Base-by-base conservation (phyloP, 2,113 vertebrate genomes). In the Aramus guarauna region DNA sequence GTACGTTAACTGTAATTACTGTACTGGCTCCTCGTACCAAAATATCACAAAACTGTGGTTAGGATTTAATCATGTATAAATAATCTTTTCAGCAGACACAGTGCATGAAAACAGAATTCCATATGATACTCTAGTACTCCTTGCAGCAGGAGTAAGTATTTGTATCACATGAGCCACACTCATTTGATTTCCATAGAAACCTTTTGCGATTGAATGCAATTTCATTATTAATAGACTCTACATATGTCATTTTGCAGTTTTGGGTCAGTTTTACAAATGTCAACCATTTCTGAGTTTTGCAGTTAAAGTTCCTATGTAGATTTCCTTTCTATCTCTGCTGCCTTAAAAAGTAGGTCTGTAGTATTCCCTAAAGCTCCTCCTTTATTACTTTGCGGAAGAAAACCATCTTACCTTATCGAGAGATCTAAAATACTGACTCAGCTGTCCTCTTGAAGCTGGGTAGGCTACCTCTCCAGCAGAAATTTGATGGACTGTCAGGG, bases 111-210 rank as follows among this genome's bases (percentile, higher is more conserved):
- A 97, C 92, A 93, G 80, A 97, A 89, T 94, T 96, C 69, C 89
- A 82, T 87, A 84, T 96, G 91, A 96, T 95, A 92, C 48, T 81
- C 62, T 60, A 94, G 63, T 84, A 76, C 74, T 95, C 37, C 86
- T 87, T 95, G 47, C 59, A 97, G 88, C 82, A 96, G 67, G 34
- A 85, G 36, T 30, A 91, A 88, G n/a, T 86, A 48, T 90, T 85
- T 96, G 59, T 88, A 85, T 87, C 63, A 75, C 47, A 69, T 63
- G 71, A 88, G 34, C 69, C 43, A 52, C 80, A 80, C 68, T 94
- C 22, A 20, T 81, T 97, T 94, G 43, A 97, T 98, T 98, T 96
- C 98, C 97, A 96, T 97, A 92, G 97, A 94, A 98, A 96, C 97
- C 19, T 97, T 97, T 98, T 91, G 81, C 95, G 94, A 79, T 86